A percentile compares a stretch with the other conserved stretches of the same genome.
Conservation (phyloP, 2,113 vertebrate species). For the Podilymbus podiceps region DNA sequence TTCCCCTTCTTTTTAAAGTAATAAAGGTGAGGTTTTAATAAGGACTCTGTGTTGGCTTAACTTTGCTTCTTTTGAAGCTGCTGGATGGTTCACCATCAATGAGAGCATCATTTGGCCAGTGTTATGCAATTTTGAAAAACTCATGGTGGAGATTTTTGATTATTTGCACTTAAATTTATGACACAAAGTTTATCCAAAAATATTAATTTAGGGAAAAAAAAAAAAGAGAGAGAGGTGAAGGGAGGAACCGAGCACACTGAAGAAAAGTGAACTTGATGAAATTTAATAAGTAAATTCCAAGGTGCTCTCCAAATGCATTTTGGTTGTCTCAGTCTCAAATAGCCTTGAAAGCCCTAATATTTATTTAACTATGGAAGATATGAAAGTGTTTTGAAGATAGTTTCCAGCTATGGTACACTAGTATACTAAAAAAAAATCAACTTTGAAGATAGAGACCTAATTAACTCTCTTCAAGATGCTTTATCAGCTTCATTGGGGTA, state of each 20-base stretch:
- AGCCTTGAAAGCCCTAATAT: conserved; percentile 3
- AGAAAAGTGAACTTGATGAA: not conserved
- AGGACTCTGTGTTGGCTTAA: not conserved
- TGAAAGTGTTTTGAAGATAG: not conserved
- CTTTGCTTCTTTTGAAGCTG: not conserved
- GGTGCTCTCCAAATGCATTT: not conserved
- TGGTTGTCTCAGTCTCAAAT: not conserved
- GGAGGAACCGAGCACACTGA: not conserved
- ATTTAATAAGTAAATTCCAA: conserved; percentile 43
- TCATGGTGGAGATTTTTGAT: not conserved
- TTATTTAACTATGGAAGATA: conserved; percentile 17
- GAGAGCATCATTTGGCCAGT: not conserved
- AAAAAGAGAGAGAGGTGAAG: not conserved
- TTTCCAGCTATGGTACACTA: not conserved
- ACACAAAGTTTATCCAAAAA: not conserved
- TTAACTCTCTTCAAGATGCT: conserved; percentile 30
- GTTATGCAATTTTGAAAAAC: not conserved
- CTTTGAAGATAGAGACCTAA: conserved; percentile 41
- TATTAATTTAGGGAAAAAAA: not conserved
- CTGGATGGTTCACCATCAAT: not conserved
- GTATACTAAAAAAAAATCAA: not conserved
- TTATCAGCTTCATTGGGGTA: conserved; percentile 15
- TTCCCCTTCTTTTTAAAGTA: conserved; percentile 25
- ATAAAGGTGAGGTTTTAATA: conserved; percentile 21
- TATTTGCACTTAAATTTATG: not conserved